Evolutionary conservation across 2,113 vertebrate genomes (phyloP).

Genomic region (Dromaius novaehollandiae): DNA sequence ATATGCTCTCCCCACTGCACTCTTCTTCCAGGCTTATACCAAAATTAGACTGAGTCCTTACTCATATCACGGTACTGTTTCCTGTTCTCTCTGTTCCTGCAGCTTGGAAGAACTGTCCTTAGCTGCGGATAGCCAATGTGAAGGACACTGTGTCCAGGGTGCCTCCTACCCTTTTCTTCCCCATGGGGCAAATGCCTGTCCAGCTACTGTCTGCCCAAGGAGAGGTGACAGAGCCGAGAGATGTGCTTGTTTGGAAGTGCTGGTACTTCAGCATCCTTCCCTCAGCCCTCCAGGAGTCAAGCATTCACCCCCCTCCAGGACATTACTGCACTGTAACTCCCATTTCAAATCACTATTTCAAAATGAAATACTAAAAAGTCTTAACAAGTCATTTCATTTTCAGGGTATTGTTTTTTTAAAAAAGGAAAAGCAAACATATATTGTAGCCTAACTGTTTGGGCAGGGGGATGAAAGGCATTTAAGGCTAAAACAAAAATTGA

Average conservation of each 20-base stretch:
- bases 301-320: not conserved
- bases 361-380: not conserved
- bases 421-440: not conserved
- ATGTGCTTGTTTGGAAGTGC: not conserved
- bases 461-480: not conserved
- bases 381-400: constrained; percentile 30
- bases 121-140: not conserved
- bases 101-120: not conserved
- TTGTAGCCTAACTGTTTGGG: not conserved
- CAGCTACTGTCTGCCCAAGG: not conserved
- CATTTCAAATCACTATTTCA: not conserved
- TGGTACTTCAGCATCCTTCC: not conserved
- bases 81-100: not conserved
- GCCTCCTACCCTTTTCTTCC: not conserved
- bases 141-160: not conserved
- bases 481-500: constrained; percentile 2
- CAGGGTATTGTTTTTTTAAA: not conserved
- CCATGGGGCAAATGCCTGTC: not conserved
- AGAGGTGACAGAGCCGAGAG: not conserved
- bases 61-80: not conserved
- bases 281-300: not conserved
- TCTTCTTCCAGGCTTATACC: not conserved
- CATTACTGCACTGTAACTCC: not conserved
- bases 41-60: not conserved
- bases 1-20: not conserved